Conservation (phyloP, 1,140 invertebrate species). For the Spodoptera frugiperda region DNA sequence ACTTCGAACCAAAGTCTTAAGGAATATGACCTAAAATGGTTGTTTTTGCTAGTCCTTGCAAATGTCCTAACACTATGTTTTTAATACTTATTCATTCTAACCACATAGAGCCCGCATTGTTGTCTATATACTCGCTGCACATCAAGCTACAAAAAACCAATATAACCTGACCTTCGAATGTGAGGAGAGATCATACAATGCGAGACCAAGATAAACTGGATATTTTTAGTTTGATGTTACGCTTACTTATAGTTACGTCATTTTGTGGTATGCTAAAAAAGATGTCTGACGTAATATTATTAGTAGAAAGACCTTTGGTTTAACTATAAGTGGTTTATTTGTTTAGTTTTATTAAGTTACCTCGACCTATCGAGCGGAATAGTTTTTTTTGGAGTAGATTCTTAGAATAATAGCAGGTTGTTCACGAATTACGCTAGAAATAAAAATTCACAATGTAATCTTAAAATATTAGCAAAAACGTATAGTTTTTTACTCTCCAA, state of each 20-base stretch:
- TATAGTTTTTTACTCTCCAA: no score
- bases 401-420: background rate
- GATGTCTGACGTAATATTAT: constrained; percentile 20
- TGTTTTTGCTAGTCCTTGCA: constrained; percentile 30
- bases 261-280: constrained; percentile 7
- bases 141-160: background rate
- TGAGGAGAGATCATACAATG: no score
- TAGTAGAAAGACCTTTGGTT: background rate
- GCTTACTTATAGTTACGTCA: background rate
- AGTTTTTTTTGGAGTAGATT: background rate
- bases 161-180: no score
- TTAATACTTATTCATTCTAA: constrained; percentile 14
- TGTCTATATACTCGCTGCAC: constrained; percentile 1
- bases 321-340: no score
- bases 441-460: no score
- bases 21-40: constrained; percentile 23
- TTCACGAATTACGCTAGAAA: no score
- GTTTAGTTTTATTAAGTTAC: background rate
- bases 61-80: background rate
- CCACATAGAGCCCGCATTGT: background rate
- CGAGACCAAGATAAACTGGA: no score
- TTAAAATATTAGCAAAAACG: no score
- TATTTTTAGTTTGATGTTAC: no score
- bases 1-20: background rate
- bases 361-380: background rate